phyloP scores from a whole-genome alignment of 1,140 invertebrate species.

The Batillaria attramentaria region DNA sequence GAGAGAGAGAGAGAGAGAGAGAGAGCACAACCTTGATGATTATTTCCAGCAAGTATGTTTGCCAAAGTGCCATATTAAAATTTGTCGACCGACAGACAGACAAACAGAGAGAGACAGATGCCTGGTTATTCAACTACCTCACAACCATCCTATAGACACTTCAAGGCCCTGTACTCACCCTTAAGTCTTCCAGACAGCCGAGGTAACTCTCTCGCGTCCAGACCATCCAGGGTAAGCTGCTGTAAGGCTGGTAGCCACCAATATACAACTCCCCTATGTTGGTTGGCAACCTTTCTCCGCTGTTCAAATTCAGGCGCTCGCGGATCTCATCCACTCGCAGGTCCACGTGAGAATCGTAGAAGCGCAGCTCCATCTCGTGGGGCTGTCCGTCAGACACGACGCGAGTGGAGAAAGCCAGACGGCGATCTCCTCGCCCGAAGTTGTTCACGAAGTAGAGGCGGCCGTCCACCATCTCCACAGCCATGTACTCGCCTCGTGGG shows the following conservation, averaged over 20 bases:
- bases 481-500: slow-evolving; percentile 64
- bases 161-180: slow-evolving; percentile 41
- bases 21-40: too few relatives aligned
- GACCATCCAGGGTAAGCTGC: slow-evolving; percentile 58
- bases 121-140: too few relatives aligned
- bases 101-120: too few relatives aligned
- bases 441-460: slow-evolving; percentile 60
- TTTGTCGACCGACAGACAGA: too few relatives aligned
- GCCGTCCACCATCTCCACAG: slow-evolving; percentile 61
- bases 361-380: slow-evolving; percentile 51
- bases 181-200: slow-evolving; percentile 59
- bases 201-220: slow-evolving; percentile 59
- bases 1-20: neutral
- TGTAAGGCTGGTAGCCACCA: slow-evolving; percentile 40
- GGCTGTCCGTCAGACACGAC: slow-evolving; percentile 54
- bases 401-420: slow-evolving; percentile 38
- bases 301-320: slow-evolving; percentile 28
- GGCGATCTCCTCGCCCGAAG: slow-evolving; percentile 43
- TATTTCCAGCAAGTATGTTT: too few relatives aligned
- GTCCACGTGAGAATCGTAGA: slow-evolving; percentile 27
- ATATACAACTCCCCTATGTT: slow-evolving; percentile 36
- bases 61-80: too few relatives aligned
- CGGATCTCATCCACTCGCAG: slow-evolving; percentile 37
- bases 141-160: too few relatives aligned
- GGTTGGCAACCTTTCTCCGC: slow-evolving; percentile 23